Percentiles rank a stretch among this genome's conserved stretches.
phyloP scores from a whole-genome alignment of 2,797 vertebrate genomes.

The Alectoris magna region DNA sequence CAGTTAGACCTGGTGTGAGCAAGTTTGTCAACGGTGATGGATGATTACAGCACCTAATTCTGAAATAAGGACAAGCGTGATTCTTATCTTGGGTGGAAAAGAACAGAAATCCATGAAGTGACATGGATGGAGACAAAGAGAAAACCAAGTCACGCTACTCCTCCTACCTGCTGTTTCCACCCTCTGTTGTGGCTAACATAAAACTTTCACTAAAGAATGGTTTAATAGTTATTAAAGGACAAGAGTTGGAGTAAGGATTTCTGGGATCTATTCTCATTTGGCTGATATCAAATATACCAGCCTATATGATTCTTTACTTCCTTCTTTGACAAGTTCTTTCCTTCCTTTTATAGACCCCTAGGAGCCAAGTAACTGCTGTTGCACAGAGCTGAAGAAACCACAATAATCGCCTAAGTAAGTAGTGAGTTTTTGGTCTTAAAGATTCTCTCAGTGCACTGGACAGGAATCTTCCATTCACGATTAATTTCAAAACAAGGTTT shows the following conservation, averaged over 20 bases:
- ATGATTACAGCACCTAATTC: not conserved
- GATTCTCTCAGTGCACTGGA: not conserved
- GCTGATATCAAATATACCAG: not conserved
- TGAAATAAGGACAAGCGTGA: not conserved
- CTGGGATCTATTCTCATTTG: not conserved
- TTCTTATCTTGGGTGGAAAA: not conserved
- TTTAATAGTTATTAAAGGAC: not conserved
- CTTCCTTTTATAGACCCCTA: not conserved
- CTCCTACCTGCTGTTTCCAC: not conserved
- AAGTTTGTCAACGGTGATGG: not conserved
- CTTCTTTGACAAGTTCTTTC: not conserved
- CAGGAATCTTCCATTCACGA: not conserved
- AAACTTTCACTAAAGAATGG: not conserved
- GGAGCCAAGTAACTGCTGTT: not conserved
- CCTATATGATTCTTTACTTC: not conserved
- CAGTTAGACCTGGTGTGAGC: not conserved
- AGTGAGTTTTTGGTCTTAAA: not conserved
- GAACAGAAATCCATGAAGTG: not conserved
- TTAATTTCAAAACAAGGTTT: not conserved
- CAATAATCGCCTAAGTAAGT: not conserved
- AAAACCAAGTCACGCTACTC: not conserved
- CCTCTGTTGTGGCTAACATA: not conserved
- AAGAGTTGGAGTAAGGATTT: not conserved
- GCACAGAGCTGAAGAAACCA: not conserved
- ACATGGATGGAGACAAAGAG: not conserved